A percentile compares a stretch with the other conserved stretches of the same genome.
phyloP scores from a whole-genome alignment of 2,113 vertebrate species.

The Balaenoptera acutorostrata region DNA sequence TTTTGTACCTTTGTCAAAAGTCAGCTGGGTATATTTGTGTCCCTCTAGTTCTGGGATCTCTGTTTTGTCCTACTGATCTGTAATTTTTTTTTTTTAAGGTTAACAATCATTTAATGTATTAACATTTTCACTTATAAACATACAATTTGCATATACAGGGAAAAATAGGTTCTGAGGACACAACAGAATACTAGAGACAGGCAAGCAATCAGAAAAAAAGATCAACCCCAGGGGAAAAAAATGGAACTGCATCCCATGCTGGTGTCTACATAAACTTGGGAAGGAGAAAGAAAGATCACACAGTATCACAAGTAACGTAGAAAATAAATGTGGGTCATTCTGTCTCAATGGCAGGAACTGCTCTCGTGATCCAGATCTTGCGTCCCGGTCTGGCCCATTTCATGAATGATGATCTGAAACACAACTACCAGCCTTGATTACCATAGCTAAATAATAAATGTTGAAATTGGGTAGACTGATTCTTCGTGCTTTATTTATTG shows the following conservation, averaged over 20 bases:
- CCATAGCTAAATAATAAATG: neutral
- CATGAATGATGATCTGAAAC: too few relatives aligned
- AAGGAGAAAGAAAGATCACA: neutral
- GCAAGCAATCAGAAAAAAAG: neutral
- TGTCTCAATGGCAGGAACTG: too few relatives aligned
- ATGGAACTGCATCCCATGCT: neutral
- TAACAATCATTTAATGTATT: too few relatives aligned
- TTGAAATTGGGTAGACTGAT: neutral
- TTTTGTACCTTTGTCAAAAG: neutral
- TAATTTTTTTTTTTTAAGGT: too few relatives aligned
- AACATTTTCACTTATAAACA: too few relatives aligned
- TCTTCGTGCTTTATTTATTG: neutral
- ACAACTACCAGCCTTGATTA: neutral
- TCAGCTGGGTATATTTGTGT: neutral
- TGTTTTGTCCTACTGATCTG: neutral
- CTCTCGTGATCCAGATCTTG: too few relatives aligned
- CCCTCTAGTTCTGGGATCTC: neutral
- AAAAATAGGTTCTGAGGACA: too few relatives aligned
- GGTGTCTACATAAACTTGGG: neutral
- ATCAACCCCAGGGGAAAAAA: neutral
- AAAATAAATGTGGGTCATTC: too few relatives aligned
- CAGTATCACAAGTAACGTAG: neutral
- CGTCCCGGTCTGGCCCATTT: too few relatives aligned
- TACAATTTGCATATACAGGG: too few relatives aligned
- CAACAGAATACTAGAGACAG: too few relatives aligned